Conservation (phyloP, 1,140 invertebrate species). For the Neocloeon triangulifer region DNA sequence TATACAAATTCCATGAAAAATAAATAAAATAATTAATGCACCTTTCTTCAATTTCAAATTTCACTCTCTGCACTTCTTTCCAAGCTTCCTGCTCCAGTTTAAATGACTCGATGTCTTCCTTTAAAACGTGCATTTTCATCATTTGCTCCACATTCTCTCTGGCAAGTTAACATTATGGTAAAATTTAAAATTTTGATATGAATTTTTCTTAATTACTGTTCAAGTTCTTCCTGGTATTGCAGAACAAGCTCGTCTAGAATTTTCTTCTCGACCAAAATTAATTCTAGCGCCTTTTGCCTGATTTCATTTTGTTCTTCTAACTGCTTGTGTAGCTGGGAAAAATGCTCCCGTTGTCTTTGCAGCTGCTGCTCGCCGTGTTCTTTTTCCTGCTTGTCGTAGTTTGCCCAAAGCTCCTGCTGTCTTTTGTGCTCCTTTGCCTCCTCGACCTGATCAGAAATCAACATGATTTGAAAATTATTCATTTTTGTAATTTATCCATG, state of each 20-base stretch:
- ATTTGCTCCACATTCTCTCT: conserved; percentile 6
- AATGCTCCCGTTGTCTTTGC: conserved; percentile 14
- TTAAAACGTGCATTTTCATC: conserved; percentile 11
- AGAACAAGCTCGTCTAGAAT: conserved; percentile 18
- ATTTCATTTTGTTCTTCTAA: conserved; percentile 15
- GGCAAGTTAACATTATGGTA: conserved; percentile 9
- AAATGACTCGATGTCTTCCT: conserved; percentile 17
- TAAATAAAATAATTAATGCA: no score
- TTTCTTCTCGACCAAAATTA: conserved; percentile 19
- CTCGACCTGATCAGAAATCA: conserved; percentile 6
- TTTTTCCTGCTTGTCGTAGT: conserved; percentile 11
- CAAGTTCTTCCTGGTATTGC: conserved; percentile 17
- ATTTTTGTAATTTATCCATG: not conserved
- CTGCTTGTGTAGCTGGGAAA: conserved; percentile 17
- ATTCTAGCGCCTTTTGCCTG: conserved; percentile 16
- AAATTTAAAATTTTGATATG: conserved; percentile 1
- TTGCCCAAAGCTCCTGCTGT: conserved; percentile 8
- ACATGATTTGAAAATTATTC: not conserved
- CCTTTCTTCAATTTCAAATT: conserved; percentile 16
- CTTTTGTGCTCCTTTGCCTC: conserved; percentile 9
- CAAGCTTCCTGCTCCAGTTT: conserved; percentile 15
- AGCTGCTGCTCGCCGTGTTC: conserved; percentile 11
- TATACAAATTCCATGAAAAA: not conserved
- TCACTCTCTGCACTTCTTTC: conserved; percentile 12
- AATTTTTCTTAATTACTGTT: conserved; percentile 9